These are phyloP conservation scores for Octomys mimax DNA, from an alignment of 2,797 vertebrate genomes.

Conservation along the genomic window DNA sequence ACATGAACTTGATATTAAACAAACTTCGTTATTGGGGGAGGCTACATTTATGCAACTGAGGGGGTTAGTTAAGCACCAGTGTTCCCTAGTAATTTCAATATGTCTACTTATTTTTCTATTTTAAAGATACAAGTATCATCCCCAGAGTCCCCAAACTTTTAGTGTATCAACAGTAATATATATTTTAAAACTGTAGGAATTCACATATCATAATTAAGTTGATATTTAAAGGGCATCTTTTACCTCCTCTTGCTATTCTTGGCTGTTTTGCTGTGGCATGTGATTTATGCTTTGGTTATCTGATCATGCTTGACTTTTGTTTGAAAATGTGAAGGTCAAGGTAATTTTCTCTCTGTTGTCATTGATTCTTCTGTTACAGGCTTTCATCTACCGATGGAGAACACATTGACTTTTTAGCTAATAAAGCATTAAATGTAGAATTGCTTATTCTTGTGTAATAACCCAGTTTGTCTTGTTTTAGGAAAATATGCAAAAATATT, in stretches of 20 bases:
- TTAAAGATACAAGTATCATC: not conserved
- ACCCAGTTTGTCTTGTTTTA: not conserved
- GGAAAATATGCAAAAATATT: not conserved
- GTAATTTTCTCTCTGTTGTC: slow-evolving; percentile 23
- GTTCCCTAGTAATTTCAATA: not conserved
- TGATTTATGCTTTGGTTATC: slow-evolving; percentile 65
- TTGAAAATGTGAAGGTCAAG: slow-evolving; percentile 54
- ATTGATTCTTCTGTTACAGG: slow-evolving; percentile 34
- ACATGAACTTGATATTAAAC: not conserved
- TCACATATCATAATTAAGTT: not conserved
- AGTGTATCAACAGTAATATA: not conserved
- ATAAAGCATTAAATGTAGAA: slow-evolving; percentile 38
- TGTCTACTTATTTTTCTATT: not conserved
- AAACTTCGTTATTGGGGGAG: not conserved
- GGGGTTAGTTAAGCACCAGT: not conserved
- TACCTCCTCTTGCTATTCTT: not conserved
- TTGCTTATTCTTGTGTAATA: not conserved
- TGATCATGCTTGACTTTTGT: slow-evolving; percentile 9
- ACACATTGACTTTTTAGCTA: slow-evolving; percentile 33
- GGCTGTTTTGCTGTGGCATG: not conserved
- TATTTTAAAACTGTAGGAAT: not conserved
- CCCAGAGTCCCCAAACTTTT: not conserved
- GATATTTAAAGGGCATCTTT: slow-evolving; percentile 23
- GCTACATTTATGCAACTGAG: not conserved
- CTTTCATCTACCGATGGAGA: slow-evolving; percentile 27